Evolutionary conservation across 2,888 invertebrate species (phyloP), one percentile per base, ranked within the genome.

Genomic region (Cheilosia pagana): DNA sequence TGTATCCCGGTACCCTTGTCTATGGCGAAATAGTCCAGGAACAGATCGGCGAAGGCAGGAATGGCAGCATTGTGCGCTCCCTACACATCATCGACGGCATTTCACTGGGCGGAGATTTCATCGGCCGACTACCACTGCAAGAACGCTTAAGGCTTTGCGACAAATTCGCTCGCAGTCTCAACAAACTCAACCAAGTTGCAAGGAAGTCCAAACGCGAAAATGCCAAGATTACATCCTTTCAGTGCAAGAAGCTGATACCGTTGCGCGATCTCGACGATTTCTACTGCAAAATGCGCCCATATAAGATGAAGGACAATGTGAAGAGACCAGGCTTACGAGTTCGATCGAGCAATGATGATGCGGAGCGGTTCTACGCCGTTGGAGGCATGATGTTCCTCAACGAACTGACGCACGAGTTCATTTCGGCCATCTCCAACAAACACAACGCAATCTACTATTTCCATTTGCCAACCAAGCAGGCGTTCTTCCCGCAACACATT

Each of bases 71-170:
- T 81, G 91, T 93, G 0, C 91, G 90, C 1, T 93, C 94, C 0
- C 90, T 98, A 35, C 98, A 95, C 87, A 94, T 98, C 14, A 94
- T 98, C 63, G 98, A 98, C 94, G 93, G 93, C 89, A 92, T 94
- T 70, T 92, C 94, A 86, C 92, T 97, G 28, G 97, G 96, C 48
- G 95, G 95, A 2, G 93, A 93, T 28, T 94, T 96, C 88, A 93
- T 97, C n/a, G 93, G 94, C 0, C 89, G 93, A 31, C 88, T 91
- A 12, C 90, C 93, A 19, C 94, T 96, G 72, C 92, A 92, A 43
- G 94, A 96, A 87, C 90, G 92, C 0, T 81, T 90, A 0, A 87
- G 87, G 72, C 88, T 92, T 88, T 92, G 92, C 62, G 88, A 89
- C 62, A 92, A 91, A 78, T 92, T 89, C 70, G 91, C 91, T 0